Evolutionary conservation across 2,113 vertebrate species (phyloP).

Genomic region (Sorex araneus): DNA sequence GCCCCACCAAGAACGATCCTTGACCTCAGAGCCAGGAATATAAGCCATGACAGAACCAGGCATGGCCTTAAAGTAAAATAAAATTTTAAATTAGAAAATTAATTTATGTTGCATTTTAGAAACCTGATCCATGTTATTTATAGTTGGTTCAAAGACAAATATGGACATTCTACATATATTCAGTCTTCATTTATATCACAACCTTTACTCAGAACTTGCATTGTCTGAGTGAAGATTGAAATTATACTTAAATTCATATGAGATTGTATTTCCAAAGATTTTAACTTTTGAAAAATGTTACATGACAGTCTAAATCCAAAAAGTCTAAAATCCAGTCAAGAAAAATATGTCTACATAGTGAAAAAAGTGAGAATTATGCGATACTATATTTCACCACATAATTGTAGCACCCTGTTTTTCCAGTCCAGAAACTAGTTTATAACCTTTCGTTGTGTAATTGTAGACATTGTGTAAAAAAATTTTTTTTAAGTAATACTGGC

Average conservation of each 20-base stretch:
- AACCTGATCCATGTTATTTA: neutral
- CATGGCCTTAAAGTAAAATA: too few species aligned
- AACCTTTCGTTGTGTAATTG: too few species aligned
- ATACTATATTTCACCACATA: neutral
- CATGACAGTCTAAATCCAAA: neutral
- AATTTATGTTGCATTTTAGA: conserved; percentile 32
- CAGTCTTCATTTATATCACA: neutral
- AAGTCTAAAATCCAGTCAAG: conserved; percentile 28
- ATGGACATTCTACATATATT: neutral
- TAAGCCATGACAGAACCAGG: too few species aligned
- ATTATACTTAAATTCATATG: neutral
- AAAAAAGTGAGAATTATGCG: neutral
- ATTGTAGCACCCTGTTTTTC: too few species aligned
- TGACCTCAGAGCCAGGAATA: too few species aligned
- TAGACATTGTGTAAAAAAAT: too few species aligned
- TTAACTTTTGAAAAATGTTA: conserved; percentile 18
- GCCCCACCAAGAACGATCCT: too few species aligned
- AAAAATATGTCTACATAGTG: neutral
- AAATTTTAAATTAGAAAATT: neutral
- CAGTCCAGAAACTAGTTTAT: too few species aligned
- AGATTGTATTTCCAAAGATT: neutral
- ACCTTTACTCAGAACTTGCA: neutral
- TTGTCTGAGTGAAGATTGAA: neutral
- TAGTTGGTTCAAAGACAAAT: neutral
- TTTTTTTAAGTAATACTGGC: too few species aligned